phyloP scores from a whole-genome alignment of 2,888 invertebrate genomes.

The Halocaridina rubra region DNA sequence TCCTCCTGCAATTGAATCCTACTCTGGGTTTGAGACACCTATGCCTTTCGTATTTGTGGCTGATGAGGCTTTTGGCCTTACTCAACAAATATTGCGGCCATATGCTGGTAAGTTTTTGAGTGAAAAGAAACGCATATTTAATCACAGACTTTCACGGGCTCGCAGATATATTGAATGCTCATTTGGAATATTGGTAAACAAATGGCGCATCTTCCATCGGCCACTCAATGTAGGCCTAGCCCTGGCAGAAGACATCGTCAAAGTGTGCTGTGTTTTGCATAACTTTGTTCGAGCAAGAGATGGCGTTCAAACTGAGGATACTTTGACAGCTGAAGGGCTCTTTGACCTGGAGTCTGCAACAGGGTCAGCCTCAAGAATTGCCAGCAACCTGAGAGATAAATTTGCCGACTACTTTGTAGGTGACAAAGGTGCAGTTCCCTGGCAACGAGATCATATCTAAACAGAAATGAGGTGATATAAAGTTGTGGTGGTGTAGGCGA shows the following conservation, averaged over 20 bases:
- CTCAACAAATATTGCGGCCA: no score
- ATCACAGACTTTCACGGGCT: not conserved
- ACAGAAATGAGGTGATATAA: not conserved
- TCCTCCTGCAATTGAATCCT: not conserved
- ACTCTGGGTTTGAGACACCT: not conserved
- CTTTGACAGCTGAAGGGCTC: not conserved
- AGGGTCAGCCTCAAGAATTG: no score
- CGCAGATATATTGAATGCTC: slow-evolving; percentile 31
- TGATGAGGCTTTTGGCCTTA: no score
- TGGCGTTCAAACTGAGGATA: not conserved
- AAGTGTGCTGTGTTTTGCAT: not conserved
- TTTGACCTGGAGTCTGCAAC: no score
- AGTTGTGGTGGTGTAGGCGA: not conserved
- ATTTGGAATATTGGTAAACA: slow-evolving; percentile 63
- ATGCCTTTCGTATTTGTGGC: slow-evolving; percentile 8
- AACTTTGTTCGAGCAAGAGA: not conserved
- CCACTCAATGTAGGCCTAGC: slow-evolving; percentile 22
- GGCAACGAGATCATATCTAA: slow-evolving; percentile 5
- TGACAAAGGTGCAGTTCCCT: slow-evolving; percentile 9
- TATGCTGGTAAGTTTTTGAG: no score
- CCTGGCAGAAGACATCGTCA: not conserved
- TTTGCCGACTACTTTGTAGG: not conserved
- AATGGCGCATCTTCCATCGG: slow-evolving; percentile 38
- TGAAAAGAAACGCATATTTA: no score
- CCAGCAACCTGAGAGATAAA: no score